Base-by-base conservation (phyloP, 2,888 invertebrate genomes). In the Cryptus armator region DNA sequence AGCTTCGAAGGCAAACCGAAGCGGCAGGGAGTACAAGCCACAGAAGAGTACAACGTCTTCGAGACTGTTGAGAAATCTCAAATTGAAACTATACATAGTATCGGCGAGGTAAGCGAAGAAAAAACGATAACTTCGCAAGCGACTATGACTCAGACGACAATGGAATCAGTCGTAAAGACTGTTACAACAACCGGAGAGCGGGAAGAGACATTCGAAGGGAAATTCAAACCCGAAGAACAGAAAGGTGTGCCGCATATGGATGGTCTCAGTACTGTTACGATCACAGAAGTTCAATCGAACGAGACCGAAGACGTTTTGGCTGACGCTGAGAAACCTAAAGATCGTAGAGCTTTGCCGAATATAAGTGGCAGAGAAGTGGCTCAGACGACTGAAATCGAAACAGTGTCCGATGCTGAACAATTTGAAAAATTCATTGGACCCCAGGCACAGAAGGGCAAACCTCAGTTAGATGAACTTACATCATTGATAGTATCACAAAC, bases 131-230 rank as follows among this genome's bases (percentile, higher is more conserved):
- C 89, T 0, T 89, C 90, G 2, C 92, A 90, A 66, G 92, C 92
- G 3, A 89, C 86, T 3, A 16, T 91, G 19, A 90, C 88, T 0
- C 91, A 91, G 46, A 89, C 86, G 0, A 88, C 88, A 0, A 77
- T 91, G 29, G 91, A 92, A 72, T 88, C 90, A 1, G 83, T 91
- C 9, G 86, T 91, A 1, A 87, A 88, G 9, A 89, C 89, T 6
- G 92, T 93, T 88, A 91, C 91, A n/a, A 90, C 92, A 7, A 86
- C 91, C 10, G 91, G 90, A n/a, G 94, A 95, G 89, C 90, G 89
- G 14, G 94, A 95, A 87, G 90, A 91, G 0, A 89, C 88, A 3
- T 93, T 94, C 56, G 87, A 89, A 29, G 89, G 87, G 0, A 86
- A 86, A 79, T 85, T 90, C 32, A 88, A 86, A 79, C 90, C 90